Base-by-base conservation (phyloP, 64 coral and sea anemone genomes). In the Stylophora pistillata region DNA sequence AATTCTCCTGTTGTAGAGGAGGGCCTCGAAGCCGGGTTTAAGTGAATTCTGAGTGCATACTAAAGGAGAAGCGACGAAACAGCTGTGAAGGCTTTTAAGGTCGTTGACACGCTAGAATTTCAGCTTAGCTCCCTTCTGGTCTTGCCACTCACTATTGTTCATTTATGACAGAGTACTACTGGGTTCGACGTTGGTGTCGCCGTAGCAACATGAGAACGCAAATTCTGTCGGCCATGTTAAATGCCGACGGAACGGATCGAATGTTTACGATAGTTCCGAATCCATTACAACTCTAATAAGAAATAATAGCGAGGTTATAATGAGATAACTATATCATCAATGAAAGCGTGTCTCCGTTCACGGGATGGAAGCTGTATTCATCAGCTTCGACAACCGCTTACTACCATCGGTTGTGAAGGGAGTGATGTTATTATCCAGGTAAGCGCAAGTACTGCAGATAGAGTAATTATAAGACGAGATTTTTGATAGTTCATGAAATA, bases 311-410 rank as follows among this genome's bases (percentile, higher is more conserved):
- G 26, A 11, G 9, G 60, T 64, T 82, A 18, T 33, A 18, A 82
- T 41, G 20, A 64, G 11, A 69, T 37, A 53, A 52, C 53, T 10
- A 27, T 68, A 27, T 21, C 85, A 31, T 74, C 70, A 71, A 92
- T 92, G 90, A 92, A 92, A 80, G 90, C 76, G 13, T 78, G 63
- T 66, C 81, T 92, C 30, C 73, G 90, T 61, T 86, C 90, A 18
- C 74, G 85, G 64, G 82, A 92, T 86, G 90, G 90, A 56, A 86
- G 34, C n/a, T 86, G 81, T 34, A 58, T 92, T 30, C 55, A 92
- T 72, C 90, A 92, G 29, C 81, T 92, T 18, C 78, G 90, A 33
- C 63, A 92, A 30, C 56, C 90, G 10, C 15, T 86, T 11, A 92
- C 90, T 25, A 92, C 82, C 21, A 59, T 92, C 11, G 90, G 90